phyloP scores from a whole-genome alignment of 2,888 invertebrate species.

The Lordiphosa andalusiaca region DNA sequence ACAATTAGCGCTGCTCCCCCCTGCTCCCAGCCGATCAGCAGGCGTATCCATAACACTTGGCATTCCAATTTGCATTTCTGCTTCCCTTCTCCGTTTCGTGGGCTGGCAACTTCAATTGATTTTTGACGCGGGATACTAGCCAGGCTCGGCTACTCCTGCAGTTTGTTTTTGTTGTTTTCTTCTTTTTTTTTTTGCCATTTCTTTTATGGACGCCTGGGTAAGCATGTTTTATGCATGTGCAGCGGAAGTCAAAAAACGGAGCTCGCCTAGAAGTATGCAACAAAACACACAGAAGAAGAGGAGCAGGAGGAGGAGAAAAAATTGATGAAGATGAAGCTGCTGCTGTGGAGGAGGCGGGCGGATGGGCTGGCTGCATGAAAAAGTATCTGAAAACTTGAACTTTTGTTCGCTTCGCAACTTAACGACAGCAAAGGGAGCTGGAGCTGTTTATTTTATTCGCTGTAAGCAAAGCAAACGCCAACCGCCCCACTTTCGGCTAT shows the following conservation, averaged over 20 bases:
- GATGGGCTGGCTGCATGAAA: slow-evolving; percentile 27
- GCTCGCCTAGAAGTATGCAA: slow-evolving; percentile 30
- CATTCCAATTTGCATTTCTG: slow-evolving; percentile 59
- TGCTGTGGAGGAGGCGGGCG: neutral
- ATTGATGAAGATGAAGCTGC: slow-evolving; percentile 67
- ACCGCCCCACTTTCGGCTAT: slow-evolving; percentile 26
- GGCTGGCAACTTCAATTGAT: slow-evolving; percentile 58
- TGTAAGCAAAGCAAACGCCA: slow-evolving; percentile 32
- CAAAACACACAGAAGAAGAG: slow-evolving; percentile 18
- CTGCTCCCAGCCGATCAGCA: no score
- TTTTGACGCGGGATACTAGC: slow-evolving; percentile 57
- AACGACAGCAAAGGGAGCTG: slow-evolving; percentile 32
- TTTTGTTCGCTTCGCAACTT: slow-evolving; percentile 64
- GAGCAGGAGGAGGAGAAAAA: slow-evolving; percentile 33
- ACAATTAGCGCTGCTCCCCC: no score
- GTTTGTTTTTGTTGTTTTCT: no score
- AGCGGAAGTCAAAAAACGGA: slow-evolving; percentile 57
- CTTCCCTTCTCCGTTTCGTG: slow-evolving; percentile 19
- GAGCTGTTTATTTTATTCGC: slow-evolving; percentile 63
- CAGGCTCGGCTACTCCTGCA: slow-evolving; percentile 31
- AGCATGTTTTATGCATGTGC: slow-evolving; percentile 67
- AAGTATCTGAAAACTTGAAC: slow-evolving; percentile 62
- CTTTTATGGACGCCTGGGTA: slow-evolving; percentile 38
- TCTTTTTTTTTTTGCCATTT: slow-evolving; percentile 25
- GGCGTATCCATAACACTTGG: no score